A percentile compares a stretch with the other conserved stretches of the same genome.
Conservation (phyloP, 2,113 vertebrate genomes). For the Petaurus breviceps region DNA sequence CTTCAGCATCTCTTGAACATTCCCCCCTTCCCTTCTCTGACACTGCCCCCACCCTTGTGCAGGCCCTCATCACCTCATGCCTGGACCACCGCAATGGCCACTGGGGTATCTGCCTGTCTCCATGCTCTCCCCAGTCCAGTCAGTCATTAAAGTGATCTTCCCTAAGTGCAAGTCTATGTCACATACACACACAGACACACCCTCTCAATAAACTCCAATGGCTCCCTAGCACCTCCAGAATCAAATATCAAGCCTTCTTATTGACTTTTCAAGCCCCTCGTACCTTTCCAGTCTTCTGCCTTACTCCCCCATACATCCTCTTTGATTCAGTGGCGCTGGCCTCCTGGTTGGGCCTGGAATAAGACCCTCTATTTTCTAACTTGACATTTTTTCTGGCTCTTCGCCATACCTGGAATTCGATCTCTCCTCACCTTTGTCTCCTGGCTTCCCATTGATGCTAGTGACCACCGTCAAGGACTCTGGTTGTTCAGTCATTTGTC, state of each 20-base stretch:
- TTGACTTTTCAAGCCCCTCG: background rate
- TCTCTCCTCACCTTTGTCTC: background rate
- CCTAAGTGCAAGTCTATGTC: background rate
- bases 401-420: too few species aligned
- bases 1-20: too few species aligned
- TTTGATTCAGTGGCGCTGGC: too few species aligned
- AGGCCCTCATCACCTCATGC: too few species aligned
- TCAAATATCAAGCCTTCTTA: background rate
- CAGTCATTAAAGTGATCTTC: background rate
- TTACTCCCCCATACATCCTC: too few species aligned
- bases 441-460: background rate
- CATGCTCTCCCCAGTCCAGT: background rate
- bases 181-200: background rate
- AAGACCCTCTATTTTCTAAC: too few species aligned
- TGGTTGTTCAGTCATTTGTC: background rate
- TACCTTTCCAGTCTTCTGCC: too few species aligned
- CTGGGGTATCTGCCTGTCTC: background rate
- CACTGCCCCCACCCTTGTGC: too few species aligned
- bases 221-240: background rate
- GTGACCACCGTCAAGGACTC: background rate
- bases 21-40: too few species aligned
- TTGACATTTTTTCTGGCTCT: too few species aligned
- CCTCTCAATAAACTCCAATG: background rate
- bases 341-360: too few species aligned
- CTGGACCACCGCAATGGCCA: too few species aligned